Evolutionary conservation across 2,113 vertebrate species (phyloP), one percentile per base, ranked within the genome.

Genomic region (Leptocoma aspasia): DNA sequence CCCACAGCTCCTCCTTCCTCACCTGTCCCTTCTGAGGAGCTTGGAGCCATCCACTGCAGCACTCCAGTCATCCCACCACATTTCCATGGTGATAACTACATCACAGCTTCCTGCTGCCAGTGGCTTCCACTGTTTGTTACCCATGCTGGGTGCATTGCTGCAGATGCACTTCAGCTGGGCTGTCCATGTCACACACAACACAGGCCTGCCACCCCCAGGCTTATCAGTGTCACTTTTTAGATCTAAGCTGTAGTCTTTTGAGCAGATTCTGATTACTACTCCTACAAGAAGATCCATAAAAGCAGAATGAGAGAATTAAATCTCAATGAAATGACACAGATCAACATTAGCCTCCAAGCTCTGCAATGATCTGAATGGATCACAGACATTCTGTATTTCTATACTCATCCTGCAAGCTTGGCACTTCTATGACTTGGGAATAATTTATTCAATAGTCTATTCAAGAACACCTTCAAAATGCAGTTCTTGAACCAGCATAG

Each of bases 131-230:
- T 26, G 9, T 33, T 37, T 33, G 33, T 23, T 60, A 60, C 39
- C 45, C 63, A 2, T 12, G 53, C 37, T 33, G 31, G 7, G 14
- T 37, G 63, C 12, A 9, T 2, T 28, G 45, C 7, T 42, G 70
- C 64, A 57, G 72, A 6, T n/a, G 49, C 16, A 20, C 49, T 54
- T 71, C 21, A 71, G 41, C 57, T 63, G 49, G 41, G 35, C 16
- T 41, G 17, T 18, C 5, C 1, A 7, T 30, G 31, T 14, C 65
- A 54, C 11, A 18, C 35, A 1, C 33, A 61, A 15, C 28, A 47
- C 10, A 11, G 39, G 28, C 0, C 0, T n/a, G 73, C 9, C 47
- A 61, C 16, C 20, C 6, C 3, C 24, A 54, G n/a, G 7, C 57
- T 71, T 24, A 21, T 18, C 33, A 66, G 8, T 16, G 33, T 73